These are phyloP conservation scores for Ylistrum balloti DNA, from an alignment of 1,140 invertebrate species.

Conservation along the genomic window DNA sequence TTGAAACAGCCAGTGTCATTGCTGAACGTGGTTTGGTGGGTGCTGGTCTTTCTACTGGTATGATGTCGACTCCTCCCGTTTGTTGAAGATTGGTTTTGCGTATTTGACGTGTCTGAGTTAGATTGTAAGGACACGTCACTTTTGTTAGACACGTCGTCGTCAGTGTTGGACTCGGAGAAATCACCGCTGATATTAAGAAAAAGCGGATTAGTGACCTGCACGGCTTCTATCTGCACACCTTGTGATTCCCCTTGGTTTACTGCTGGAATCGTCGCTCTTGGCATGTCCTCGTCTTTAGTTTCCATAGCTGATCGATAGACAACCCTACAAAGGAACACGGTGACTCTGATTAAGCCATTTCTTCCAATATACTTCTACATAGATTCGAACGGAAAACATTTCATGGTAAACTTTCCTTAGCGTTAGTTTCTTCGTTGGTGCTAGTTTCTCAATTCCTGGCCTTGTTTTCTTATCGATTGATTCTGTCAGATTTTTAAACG, in stretches of 20 bases:
- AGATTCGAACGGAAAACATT: too few species aligned
- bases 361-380: too few species aligned
- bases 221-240: not conserved
- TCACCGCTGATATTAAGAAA: not conserved
- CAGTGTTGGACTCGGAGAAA: not conserved
- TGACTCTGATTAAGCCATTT: too few species aligned
- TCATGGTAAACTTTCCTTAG: too few species aligned
- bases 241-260: not conserved
- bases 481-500: too few species aligned
- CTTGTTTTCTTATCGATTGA: too few species aligned
- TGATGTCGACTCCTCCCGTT: not conserved
- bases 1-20: conserved; percentile 15
- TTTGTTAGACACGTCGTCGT: not conserved
- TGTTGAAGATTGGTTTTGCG: not conserved
- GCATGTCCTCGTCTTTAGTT: not conserved
- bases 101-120: not conserved
- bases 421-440: too few species aligned
- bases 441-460: too few species aligned
- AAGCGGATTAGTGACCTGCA: not conserved
- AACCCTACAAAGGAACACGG: not conserved
- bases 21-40: not conserved
- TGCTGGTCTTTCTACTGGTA: not conserved
- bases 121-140: not conserved
- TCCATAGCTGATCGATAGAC: not conserved
- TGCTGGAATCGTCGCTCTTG: not conserved